Evolutionary conservation across 2,888 invertebrate genomes (phyloP).

Genomic region (Macaria liturata): DNA sequence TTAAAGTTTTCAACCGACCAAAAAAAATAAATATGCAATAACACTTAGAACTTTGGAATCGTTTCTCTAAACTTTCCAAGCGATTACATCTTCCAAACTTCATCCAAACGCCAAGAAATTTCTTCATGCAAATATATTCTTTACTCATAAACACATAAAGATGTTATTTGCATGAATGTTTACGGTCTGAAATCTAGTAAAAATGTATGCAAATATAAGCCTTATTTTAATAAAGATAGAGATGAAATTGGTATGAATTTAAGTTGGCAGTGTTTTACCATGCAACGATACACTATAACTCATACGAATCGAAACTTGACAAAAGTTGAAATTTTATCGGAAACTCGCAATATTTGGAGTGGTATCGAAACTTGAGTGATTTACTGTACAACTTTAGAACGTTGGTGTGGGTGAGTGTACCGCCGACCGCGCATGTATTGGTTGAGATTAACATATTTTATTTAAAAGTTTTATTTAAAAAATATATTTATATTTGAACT

Average conservation of each 20-base stretch:
- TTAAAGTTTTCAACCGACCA: conserved; percentile 10
- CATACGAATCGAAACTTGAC: conserved; percentile 54
- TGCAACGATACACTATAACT: conserved; percentile 49
- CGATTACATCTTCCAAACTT: conserved; percentile 23
- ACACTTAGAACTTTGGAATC: conserved; percentile 28
- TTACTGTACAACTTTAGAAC: conserved; percentile 56
- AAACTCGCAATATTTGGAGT: conserved; percentile 59
- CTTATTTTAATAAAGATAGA: not conserved
- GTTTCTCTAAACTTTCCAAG: conserved; percentile 12
- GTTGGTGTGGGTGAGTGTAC: conserved; percentile 41
- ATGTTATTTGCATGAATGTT: not conserved
- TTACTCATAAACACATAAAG: not conserved
- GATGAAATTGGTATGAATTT: not conserved
- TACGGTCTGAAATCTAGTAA: not conserved
- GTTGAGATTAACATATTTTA: too few species aligned
- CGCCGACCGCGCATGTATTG: conserved; percentile 26
- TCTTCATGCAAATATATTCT: not conserved
- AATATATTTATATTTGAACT: too few species aligned
- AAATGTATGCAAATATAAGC: not conserved
- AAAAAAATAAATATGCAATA: conserved; percentile 29
- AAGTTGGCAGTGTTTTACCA: conserved; percentile 14
- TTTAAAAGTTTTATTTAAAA: too few species aligned
- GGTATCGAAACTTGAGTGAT: conserved; percentile 59
- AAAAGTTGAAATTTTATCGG: conserved; percentile 67
- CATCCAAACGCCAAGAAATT: conserved; percentile 3